Evolutionary conservation across 2,888 invertebrate species (phyloP).

Genomic region (Eupithecia tripunctaria): DNA sequence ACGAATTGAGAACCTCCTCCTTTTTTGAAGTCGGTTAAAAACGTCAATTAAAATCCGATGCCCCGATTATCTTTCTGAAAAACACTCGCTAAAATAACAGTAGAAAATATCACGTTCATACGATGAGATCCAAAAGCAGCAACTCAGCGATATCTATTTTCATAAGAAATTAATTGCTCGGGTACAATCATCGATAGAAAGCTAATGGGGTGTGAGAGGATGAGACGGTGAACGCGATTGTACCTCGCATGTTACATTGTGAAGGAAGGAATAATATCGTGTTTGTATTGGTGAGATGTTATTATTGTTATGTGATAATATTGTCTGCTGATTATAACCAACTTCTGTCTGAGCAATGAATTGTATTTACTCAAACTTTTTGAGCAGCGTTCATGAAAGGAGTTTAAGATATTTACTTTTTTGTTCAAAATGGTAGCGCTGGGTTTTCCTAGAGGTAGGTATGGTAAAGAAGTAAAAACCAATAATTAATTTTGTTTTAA

Average conservation of each 20-base stretch:
- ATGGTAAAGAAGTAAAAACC: not conserved
- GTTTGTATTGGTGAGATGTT: not conserved
- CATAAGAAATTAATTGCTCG: conserved; percentile 43
- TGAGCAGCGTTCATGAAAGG: not conserved
- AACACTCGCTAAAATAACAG: not conserved
- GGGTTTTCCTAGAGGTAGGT: not conserved
- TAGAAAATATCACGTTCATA: not conserved
- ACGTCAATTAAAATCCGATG: not conserved
- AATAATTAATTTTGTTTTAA: not conserved
- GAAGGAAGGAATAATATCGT: not conserved
- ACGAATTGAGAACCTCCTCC: too few species aligned
- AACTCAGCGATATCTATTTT: conserved; percentile 31
- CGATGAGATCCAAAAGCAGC: conserved; percentile 3
- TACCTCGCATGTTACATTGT: conserved; percentile 1
- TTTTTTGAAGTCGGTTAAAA: too few species aligned
- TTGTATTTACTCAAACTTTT: not conserved
- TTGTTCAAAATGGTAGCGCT: not conserved
- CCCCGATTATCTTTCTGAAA: not conserved
- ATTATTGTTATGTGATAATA: not conserved
- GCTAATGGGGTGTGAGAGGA: conserved; percentile 41
- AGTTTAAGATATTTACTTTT: not conserved
- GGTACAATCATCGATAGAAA: conserved; percentile 42
- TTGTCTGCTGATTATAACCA: not conserved
- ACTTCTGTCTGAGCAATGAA: not conserved
- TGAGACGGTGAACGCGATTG: conserved; percentile 6